phyloP scores from a whole-genome alignment of 2,113 vertebrate species.

The Xenus cinereus region DNA sequence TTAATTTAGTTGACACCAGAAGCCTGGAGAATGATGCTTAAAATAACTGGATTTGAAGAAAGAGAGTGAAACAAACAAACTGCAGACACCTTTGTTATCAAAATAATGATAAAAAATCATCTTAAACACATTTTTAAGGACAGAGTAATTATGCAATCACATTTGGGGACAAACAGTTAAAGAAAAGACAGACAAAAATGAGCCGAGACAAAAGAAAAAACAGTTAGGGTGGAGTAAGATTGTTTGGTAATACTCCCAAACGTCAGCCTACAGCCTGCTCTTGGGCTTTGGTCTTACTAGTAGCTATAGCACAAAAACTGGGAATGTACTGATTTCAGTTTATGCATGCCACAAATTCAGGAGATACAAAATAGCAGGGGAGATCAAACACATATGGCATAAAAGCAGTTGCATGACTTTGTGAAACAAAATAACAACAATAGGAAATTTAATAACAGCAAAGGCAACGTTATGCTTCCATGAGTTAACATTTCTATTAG shows the following conservation, averaged over 20 bases:
- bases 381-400: neutral
- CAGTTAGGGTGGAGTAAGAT: neutral
- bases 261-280: neutral
- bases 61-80: neutral
- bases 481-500: neutral
- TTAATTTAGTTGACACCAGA: neutral
- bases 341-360: neutral
- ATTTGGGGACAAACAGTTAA: neutral
- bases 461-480: neutral
- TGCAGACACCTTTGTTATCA: neutral
- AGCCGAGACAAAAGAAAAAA: neutral
- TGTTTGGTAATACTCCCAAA: neutral
- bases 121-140: neutral
- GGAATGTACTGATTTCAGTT: neutral
- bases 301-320: neutral
- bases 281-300: neutral
- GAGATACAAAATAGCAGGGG: neutral
- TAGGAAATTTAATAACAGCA: neutral
- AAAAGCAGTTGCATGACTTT: neutral
- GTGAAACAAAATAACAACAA: neutral
- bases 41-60: neutral
- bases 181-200: neutral
- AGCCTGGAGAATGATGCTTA: neutral
- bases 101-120: neutral
- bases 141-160: neutral